Evolutionary conservation across 2,888 invertebrate genomes (phyloP), one percentile per base, ranked within the genome.

Genomic region (Rhyacophila evoluta): DNA sequence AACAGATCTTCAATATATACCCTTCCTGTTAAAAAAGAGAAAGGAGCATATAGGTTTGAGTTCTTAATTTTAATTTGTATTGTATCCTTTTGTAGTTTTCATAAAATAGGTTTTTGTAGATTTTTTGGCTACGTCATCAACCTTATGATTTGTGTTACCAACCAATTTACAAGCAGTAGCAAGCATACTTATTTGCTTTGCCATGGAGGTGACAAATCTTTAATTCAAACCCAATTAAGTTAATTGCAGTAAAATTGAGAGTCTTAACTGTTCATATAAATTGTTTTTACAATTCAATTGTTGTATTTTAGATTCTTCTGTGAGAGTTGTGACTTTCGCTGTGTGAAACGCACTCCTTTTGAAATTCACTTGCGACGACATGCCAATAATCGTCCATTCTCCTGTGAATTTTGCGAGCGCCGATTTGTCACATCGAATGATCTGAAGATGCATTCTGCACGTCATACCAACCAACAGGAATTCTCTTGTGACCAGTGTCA

Each of bases 281-380:
- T n/a, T n/a, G n/a, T n/a, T n/a, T n/a, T n/a, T n/a, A n/a, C n/a
- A n/a, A n/a, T n/a, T n/a, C n/a, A n/a, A n/a, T n/a, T n/a, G n/a
- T 33, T 33, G 6, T 19, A 1, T 55, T 55, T 2, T 25, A 55
- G 75, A 72, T 80, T 79, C 25, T 80, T 72, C 39, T 81, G 81
- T 29, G 81, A 81, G 12, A 68, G 69, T 11, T 81, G 81, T 28
- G 76, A 80, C n/a, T 81, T 81, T 36, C 80, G 73, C 29, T 81
- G 70, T 3, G 74, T 69, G 29, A 80, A 80, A 37, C 74, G 72
- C n/a, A 73, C 79, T 2, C 76, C 81, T 4, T 81, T 80, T 55
- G 78, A 77, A n/a, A 80, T 81, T 10, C 81, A 81, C n/a, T 10
- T 76, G 38, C 39, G 81, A 6, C 28, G 81, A 1, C 81, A 81